These are phyloP conservation scores for Cheilosia scutellata DNA, from an alignment of 2,888 invertebrate genomes.

Conservation along the genomic window DNA sequence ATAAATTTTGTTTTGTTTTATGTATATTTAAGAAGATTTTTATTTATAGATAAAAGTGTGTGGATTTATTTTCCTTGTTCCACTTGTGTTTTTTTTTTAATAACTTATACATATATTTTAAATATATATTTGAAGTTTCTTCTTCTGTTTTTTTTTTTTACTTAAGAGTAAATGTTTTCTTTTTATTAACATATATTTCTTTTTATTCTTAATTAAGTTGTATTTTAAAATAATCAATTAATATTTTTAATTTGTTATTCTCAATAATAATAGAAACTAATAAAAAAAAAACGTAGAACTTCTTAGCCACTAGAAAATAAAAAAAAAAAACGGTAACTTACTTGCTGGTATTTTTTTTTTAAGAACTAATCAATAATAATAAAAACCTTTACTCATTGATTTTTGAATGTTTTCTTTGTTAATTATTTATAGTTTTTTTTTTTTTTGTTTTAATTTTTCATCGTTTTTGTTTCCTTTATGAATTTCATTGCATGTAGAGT, in stretches of 20 bases:
- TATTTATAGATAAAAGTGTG: constrained; percentile 65
- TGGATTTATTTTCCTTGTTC: constrained; percentile 45
- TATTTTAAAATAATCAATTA: constrained; percentile 47
- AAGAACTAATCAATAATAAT: constrained; percentile 38
- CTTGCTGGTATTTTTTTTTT: constrained; percentile 21
- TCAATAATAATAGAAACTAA: constrained; percentile 55
- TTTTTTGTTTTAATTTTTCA: constrained; percentile 56
- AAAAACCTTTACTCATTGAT: constrained; percentile 57
- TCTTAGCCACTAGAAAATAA: constrained; percentile 77
- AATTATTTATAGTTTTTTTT: constrained; percentile 54
- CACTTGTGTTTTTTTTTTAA: constrained; percentile 45
- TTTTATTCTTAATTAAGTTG: constrained; percentile 60
- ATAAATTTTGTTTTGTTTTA: constrained; percentile 54
- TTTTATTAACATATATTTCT: constrained; percentile 67
- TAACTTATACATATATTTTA: constrained; percentile 71
- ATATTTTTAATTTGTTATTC: constrained; percentile 29
- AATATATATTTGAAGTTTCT: constrained; percentile 70
- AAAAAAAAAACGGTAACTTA: constrained; percentile 25
- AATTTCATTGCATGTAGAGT: constrained; percentile 58
- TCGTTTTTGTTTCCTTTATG: constrained; percentile 48
- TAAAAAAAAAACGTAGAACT: constrained; percentile 69
- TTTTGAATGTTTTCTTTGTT: constrained; percentile 55
- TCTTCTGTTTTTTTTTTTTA: constrained; percentile 42
- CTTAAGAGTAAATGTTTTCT: constrained; percentile 67
- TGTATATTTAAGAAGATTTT: constrained; percentile 67